Base-by-base conservation (phyloP, 2,888 invertebrate species). In the Melolontha melolontha region DNA sequence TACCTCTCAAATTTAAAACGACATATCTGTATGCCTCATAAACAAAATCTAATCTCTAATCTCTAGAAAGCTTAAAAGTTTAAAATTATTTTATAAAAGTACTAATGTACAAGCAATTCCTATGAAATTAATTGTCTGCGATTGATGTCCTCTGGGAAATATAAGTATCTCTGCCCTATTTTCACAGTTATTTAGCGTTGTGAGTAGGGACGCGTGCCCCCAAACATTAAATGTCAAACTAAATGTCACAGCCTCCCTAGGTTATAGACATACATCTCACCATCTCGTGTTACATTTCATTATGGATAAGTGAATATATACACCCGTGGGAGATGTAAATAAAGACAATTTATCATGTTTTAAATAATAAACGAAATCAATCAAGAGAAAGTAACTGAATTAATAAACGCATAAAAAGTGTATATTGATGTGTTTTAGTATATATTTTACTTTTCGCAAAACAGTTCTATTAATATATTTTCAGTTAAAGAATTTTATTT, bases 171-270 rank as follows among this genome's bases (percentile, higher is more conserved):
- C 40, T 47, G 34, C 59, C 59, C 59, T 62, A 34, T 62, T 62
- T 62, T 62, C 59, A 62, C 47, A 47, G 11, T 47, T 47, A 16
- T 34, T 29, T 16, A 22, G 16, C 16, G 59, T 47, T 62, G 34
- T 47, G 16, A 47, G 49, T 29, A 62, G 59, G 59, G 59, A 27
- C 70, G 55, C 70, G 69, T 72, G 71, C 66, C 76, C 73, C 42
- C 59, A 47, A 59, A 62, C 47, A 39, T 74, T 71, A 78, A 79
- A 79, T 79, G 79, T 79, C 78, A 79, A 70, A 72, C 70, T 70
- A 77, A 79, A 79, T 78, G 78, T 75, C 78, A 78, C 77, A 76
- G 77, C 77, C 73, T 75, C 76, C 75, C 77, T 68, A 71, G 41
- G 12, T 50, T 47, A 47, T 34, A 47, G 59, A 39, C 59, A 57